These are phyloP conservation scores for Ectropis grisescens DNA, from an alignment of 1,140 invertebrate species.

Conservation along the genomic window DNA sequence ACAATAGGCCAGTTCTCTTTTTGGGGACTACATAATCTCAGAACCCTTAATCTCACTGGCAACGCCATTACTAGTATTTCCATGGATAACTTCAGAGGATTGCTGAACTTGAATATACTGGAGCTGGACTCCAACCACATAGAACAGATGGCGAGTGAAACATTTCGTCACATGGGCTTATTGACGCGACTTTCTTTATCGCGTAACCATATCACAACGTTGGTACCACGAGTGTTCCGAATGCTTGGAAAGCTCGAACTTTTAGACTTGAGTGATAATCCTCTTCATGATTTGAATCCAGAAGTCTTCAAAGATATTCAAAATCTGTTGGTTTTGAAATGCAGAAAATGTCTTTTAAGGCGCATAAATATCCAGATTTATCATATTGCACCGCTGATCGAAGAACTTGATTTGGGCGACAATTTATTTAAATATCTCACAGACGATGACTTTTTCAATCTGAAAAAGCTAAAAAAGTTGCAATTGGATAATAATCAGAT, in stretches of 20 bases:
- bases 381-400: constrained; percentile 77
- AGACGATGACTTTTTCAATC: constrained; percentile 79
- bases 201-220: constrained; percentile 77
- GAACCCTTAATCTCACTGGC: constrained; percentile 78
- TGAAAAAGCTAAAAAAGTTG: constrained; percentile 77
- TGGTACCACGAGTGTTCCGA: constrained; percentile 78
- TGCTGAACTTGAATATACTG: constrained; percentile 83
- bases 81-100: constrained; percentile 84
- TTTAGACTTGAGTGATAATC: constrained; percentile 83
- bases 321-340: constrained; percentile 77
- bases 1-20: constrained; percentile 85
- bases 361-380: constrained; percentile 84
- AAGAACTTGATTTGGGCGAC: constrained; percentile 80
- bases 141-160: constrained; percentile 79
- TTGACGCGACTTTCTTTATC: constrained; percentile 78
- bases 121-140: constrained; percentile 88
- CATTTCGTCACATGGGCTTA: constrained; percentile 78
- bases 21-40: constrained; percentile 79
- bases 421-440: constrained; percentile 84
- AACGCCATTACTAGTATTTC: constrained; percentile 84
- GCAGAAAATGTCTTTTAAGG: constrained; percentile 76
- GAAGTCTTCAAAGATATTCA: constrained; percentile 85
- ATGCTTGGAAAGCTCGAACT: constrained; percentile 76
- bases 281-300: constrained; percentile 76
- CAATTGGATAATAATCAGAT: constrained; percentile 83